phyloP scores from a whole-genome alignment of 2,888 invertebrate species.

The Ligdia adustata region DNA sequence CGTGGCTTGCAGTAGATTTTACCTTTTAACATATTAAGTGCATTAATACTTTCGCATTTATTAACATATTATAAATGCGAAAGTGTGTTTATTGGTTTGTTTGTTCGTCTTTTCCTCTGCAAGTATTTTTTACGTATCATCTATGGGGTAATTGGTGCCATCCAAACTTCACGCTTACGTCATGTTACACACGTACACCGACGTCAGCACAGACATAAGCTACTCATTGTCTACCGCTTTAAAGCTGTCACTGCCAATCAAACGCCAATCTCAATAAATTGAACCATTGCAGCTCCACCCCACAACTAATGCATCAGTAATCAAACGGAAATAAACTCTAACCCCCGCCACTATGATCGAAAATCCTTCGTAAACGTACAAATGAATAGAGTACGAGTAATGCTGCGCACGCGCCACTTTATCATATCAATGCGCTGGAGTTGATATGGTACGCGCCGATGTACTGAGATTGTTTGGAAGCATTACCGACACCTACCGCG shows the following conservation, averaged over 20 bases:
- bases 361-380: not conserved
- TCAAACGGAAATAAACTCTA: conserved; percentile 5
- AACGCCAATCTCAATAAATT: not conserved
- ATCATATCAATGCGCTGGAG: conserved; percentile 35
- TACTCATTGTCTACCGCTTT: not conserved
- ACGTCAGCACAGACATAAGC: no score
- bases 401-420: conserved; percentile 33
- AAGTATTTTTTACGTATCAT: no score
- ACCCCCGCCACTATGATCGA: not conserved
- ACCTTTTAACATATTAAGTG: no score
- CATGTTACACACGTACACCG: not conserved
- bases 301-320: not conserved
- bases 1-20: no score
- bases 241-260: conserved; percentile 3
- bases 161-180: no score
- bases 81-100: no score
- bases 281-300: not conserved
- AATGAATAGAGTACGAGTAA: conserved; percentile 17
- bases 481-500: no score
- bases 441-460: conserved; percentile 37
- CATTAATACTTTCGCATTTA: no score
- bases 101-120: no score
- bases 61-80: no score
- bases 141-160: no score
- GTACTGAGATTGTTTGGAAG: conserved; percentile 11